phyloP scores from a whole-genome alignment of 37 sponge, comb jelly and placozoan genomes.

The Diacarnus erythraeanus region DNA sequence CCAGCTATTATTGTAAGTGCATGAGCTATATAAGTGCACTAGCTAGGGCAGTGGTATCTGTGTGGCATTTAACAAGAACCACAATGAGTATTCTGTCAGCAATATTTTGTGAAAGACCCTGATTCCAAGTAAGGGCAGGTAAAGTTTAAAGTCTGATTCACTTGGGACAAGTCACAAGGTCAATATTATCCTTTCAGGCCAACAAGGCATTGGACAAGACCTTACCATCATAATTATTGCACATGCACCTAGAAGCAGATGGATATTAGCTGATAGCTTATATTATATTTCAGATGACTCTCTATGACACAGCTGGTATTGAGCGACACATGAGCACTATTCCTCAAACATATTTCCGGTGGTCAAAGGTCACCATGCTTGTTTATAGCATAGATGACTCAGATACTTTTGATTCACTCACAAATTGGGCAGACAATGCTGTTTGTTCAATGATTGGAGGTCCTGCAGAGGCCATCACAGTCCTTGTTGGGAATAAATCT shows the following conservation, averaged over 20 bases:
- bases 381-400: constrained; percentile 69
- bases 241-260: too few species aligned
- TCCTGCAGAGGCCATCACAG: constrained; percentile 26
- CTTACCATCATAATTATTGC: neutral
- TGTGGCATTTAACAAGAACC: too few species aligned
- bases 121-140: too few species aligned
- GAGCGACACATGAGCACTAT: constrained; percentile 78
- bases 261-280: neutral
- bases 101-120: too few species aligned
- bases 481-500: constrained; percentile 71
- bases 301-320: constrained; percentile 80
- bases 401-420: constrained; percentile 69
- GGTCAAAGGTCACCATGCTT: constrained; percentile 62
- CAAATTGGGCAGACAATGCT: constrained; percentile 68
- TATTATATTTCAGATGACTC: constrained; percentile 42
- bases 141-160: too few species aligned
- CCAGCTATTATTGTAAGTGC: too few species aligned
- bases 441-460: constrained; percentile 22
- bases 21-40: too few species aligned
- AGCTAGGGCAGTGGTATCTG: too few species aligned
- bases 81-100: too few species aligned
- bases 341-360: constrained; percentile 81
- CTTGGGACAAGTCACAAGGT: too few species aligned
- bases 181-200: too few species aligned
- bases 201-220: too few species aligned